Base-by-base conservation (phyloP, 2,888 invertebrate genomes). In the Conops quadrifasciatus region DNA sequence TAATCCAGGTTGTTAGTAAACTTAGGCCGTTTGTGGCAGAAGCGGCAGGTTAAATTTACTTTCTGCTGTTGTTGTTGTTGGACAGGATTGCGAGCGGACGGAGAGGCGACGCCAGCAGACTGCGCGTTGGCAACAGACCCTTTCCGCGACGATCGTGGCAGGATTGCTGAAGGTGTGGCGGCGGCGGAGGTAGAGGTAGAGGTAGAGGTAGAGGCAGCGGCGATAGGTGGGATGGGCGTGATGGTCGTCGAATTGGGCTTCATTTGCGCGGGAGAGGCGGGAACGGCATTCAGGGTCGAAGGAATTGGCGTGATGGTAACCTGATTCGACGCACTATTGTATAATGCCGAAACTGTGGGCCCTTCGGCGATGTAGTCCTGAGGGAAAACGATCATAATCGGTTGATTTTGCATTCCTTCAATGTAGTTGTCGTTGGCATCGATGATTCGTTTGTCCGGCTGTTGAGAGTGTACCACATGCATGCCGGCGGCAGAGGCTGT, bases 21-120 rank as follows among this genome's bases (percentile, higher is more conserved):
- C 36, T 83, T 81, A 13, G 82, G 82, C 1, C 83, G 82, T 60
- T 82, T 83, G 47, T 83, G 83, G 53, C 83, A 83, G 74, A 81
- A 83, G 59, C 83, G 83, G 53, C 83, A 83, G 56, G 79, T 78
- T 0, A 83, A 73, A 36, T 78, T 74, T 4, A 81, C 75, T 71
- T 76, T 75, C 67, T 76, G 70, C 0, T 70, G 30, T 16, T 71
- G 72, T 2, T 47, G 51, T 53, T 43, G 59, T 45, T 19, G 45
- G 65, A 24, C 9, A 15, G 7, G 2, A 24, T 5, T 58, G 15
- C 11, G 13, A 15, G 58, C 62, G 5, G 71, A 59, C 15, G 71
- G 49, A 51, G 11, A 13, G 43, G 16, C 49, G 65, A 15, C 15
- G 59, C 36, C 11, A n/a, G 56, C 64, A 19, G 62, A 62, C 59